Evolutionary conservation across 2,797 vertebrate species (phyloP).

Genomic region (Takifugu ocellatus): DNA sequence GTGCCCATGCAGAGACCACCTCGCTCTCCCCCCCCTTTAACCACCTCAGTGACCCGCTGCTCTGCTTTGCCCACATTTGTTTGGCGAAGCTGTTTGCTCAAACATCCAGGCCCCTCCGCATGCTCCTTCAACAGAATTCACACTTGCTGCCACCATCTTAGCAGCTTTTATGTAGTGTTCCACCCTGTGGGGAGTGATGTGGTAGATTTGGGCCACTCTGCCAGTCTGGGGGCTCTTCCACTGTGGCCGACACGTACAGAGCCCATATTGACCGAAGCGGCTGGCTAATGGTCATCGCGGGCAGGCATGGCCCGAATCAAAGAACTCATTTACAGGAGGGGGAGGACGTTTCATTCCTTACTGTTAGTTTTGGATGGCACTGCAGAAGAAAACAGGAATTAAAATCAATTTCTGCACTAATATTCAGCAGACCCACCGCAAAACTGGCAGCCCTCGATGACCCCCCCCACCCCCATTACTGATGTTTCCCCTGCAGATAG

Average conservation of each 20-base stretch:
- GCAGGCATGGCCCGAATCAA: conserved; percentile 66
- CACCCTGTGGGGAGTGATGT: conserved; percentile 66
- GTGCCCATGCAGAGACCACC: conserved; percentile 22
- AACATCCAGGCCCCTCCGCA: conserved; percentile 28
- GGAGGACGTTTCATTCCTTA: conserved; percentile 45
- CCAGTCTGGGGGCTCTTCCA: conserved; percentile 57
- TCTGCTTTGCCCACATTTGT: conserved; percentile 59
- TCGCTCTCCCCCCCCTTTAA: conserved; percentile 20
- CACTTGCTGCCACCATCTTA: conserved; percentile 42
- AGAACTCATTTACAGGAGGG: conserved; percentile 62
- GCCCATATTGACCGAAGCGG: conserved; percentile 68
- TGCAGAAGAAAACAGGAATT: conserved; percentile 67
- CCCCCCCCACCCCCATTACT: conserved; percentile 50
- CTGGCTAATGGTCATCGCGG: conserved; percentile 62
- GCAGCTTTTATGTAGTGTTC: conserved; percentile 62
- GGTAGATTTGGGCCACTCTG: conserved; percentile 51
- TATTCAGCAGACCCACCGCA: conserved; percentile 76
- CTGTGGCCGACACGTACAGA: conserved; percentile 63
- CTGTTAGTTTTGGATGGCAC: conserved; percentile 73
- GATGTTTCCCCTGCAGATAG: conserved; percentile 14
- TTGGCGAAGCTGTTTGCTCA: conserved; percentile 65
- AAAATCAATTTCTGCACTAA: conserved; percentile 78
- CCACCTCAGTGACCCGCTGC: conserved; percentile 52
- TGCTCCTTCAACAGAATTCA: conserved; percentile 30
- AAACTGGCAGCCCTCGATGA: conserved; percentile 67